These are phyloP conservation scores for Pelobates cultripes DNA, from an alignment of 2,797 vertebrate genomes.

Conservation along the genomic window DNA sequence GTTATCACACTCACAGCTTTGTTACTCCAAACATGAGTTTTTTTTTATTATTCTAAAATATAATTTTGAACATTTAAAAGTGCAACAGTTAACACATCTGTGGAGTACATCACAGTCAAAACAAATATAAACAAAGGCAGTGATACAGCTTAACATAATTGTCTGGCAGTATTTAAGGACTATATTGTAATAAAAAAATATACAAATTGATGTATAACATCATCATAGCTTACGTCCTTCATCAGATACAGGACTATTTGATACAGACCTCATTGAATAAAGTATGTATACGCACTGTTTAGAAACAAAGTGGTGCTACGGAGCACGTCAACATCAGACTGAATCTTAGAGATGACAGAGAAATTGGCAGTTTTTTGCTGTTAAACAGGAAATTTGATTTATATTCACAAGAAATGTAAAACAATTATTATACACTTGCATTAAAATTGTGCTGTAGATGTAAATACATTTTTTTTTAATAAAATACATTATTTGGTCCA, in stretches of 20 bases:
- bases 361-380: constrained; percentile 13
- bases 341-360: constrained; percentile 21
- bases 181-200: constrained; percentile 83
- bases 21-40: constrained; percentile 70
- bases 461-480: too few relatives aligned
- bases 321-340: constrained; percentile 21
- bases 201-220: constrained; percentile 92
- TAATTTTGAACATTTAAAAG: constrained; percentile 86
- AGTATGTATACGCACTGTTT: constrained; percentile 60
- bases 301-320: constrained; percentile 64
- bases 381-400: background rate
- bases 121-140: constrained; percentile 86
- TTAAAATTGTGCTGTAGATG: background rate
- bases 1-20: background rate
- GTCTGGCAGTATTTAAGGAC: constrained; percentile 80
- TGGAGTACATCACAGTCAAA: constrained; percentile 90
- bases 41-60: constrained; percentile 84
- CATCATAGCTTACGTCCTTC: constrained; percentile 80
- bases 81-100: constrained; percentile 91
- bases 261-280: constrained; percentile 73
- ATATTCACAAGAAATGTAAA: background rate
- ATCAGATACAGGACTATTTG: constrained; percentile 76
- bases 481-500: constrained; percentile 42
- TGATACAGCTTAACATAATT: constrained; percentile 88
- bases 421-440: background rate